Conservation (phyloP, 2,797 vertebrate genomes). For the Neoniphon sammara region DNA sequence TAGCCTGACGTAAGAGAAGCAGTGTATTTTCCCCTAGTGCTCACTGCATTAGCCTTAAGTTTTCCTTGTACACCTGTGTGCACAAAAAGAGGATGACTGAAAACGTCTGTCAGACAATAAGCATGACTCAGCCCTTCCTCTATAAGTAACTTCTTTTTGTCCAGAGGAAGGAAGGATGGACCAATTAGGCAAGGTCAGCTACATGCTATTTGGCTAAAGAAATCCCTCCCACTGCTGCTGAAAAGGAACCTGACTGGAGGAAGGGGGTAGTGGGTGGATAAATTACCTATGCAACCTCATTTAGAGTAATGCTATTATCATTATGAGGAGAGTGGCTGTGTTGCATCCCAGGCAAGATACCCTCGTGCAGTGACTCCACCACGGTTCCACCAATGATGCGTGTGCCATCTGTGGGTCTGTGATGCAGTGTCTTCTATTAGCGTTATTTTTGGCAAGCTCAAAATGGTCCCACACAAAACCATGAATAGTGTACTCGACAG, state of each 20-base stretch:
- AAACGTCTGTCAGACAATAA: slow-evolving; percentile 18
- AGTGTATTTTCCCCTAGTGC: slow-evolving; percentile 28
- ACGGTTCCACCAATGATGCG: slow-evolving; percentile 24
- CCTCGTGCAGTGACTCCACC: background rate
- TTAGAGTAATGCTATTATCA: slow-evolving; percentile 18
- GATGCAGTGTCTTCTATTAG: background rate
- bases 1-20: slow-evolving; percentile 6
- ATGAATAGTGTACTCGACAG: slow-evolving; percentile 47
- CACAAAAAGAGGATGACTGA: slow-evolving; percentile 21
- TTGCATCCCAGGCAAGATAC: slow-evolving; percentile 22
- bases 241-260: slow-evolving; percentile 34
- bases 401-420: slow-evolving; percentile 24
- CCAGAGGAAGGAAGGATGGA: slow-evolving; percentile 43
- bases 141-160: background rate
- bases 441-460: slow-evolving; percentile 57
- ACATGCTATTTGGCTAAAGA: slow-evolving; percentile 37
- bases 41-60: slow-evolving; percentile 9
- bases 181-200: slow-evolving; percentile 55
- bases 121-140: slow-evolving; percentile 49
- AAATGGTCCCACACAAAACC: slow-evolving; percentile 44
- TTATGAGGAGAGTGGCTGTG: slow-evolving; percentile 1
- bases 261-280: background rate
- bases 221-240: background rate
- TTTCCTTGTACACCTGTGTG: slow-evolving; percentile 10
- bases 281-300: slow-evolving; percentile 30